Evolutionary conservation across 2,888 invertebrate genomes (phyloP).

Genomic region (Eupithecia centaureata): DNA sequence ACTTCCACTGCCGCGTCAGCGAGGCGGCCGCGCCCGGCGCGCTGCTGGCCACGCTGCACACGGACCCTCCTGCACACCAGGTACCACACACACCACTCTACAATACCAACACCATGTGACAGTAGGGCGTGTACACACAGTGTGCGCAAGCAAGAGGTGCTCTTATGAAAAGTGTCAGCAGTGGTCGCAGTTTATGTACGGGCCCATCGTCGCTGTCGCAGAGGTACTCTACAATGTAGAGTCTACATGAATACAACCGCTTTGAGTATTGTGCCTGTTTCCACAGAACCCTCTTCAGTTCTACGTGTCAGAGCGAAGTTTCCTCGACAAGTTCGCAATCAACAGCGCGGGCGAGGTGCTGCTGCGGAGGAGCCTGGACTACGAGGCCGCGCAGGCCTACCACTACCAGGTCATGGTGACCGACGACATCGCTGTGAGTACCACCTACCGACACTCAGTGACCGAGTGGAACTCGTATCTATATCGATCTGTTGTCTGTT

Average conservation of each 20-base stretch:
- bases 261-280: neutral
- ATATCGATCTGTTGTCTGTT: conserved; percentile 39
- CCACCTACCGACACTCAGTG: too few species aligned
- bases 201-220: too few species aligned
- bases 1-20: conserved; percentile 88
- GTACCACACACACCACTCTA: too few species aligned
- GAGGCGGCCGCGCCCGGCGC: conserved; percentile 91
- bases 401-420: conserved; percentile 92
- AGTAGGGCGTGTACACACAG: neutral
- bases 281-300: conserved; percentile 86
- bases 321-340: conserved; percentile 89
- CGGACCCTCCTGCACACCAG: conserved; percentile 67
- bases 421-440: conserved; percentile 88
- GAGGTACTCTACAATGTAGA: too few species aligned
- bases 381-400: conserved; percentile 88
- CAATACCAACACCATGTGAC: neutral
- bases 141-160: too few species aligned
- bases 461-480: too few species aligned
- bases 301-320: conserved; percentile 89
- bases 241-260: too few species aligned
- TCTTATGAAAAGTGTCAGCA: too few species aligned
- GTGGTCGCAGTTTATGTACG: too few species aligned
- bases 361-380: conserved; percentile 90
- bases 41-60: conserved; percentile 88
- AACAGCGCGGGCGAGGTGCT: conserved; percentile 92